phyloP scores from a whole-genome alignment of 2,797 vertebrate species.

The Erethizon dorsatum region DNA sequence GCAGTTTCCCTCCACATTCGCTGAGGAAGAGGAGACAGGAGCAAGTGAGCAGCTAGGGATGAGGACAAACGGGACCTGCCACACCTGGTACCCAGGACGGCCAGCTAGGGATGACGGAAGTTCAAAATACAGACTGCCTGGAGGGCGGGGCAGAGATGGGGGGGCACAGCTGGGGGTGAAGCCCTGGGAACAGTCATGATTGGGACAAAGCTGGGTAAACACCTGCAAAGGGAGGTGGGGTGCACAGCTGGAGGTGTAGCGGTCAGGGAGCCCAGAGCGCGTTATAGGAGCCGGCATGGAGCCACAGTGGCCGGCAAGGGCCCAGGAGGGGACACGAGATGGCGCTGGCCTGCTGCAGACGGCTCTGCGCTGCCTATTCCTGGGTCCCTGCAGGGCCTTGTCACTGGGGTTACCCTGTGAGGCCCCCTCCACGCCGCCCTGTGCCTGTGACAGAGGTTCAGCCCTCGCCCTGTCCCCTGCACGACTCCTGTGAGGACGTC shows the following conservation, averaged over 20 bases:
- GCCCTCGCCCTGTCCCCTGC: background rate
- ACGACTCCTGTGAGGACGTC: background rate
- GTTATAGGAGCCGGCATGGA: background rate
- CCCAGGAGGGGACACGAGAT: background rate
- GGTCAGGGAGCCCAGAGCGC: background rate
- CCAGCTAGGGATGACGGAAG: too few species aligned
- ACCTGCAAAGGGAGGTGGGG: background rate
- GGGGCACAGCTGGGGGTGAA: background rate
- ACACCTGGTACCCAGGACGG: rapidly evolving
- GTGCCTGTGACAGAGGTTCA: background rate
- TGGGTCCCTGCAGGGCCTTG: background rate
- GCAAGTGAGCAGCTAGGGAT: background rate
- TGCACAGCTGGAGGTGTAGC: background rate
- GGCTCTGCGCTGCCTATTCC: background rate
- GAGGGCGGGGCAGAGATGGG: background rate
- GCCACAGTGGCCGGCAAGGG: background rate
- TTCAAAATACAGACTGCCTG: background rate
- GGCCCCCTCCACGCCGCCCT: background rate
- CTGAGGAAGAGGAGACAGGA: background rate
- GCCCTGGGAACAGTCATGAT: background rate
- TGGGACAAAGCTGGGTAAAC: background rate
- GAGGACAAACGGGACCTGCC: background rate
- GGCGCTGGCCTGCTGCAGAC: background rate
- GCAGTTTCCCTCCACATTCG: background rate
- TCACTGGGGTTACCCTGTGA: background rate